These are phyloP conservation scores for Felis chaus DNA, from an alignment of 2,113 vertebrate species.

Conservation along the genomic window DNA sequence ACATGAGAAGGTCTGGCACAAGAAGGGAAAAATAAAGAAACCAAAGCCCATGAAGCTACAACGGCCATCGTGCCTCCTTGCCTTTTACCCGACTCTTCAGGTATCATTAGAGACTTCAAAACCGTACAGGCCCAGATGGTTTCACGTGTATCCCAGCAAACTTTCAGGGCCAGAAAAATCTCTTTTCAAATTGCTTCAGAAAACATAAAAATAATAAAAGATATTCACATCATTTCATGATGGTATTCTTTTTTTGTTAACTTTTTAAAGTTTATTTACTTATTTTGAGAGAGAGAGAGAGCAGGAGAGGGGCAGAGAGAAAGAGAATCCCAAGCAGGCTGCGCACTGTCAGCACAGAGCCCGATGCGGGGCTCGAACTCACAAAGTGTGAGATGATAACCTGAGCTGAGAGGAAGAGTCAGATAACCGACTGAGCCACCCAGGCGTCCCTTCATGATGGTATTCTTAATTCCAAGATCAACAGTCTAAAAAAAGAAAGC, in stretches of 20 bases:
- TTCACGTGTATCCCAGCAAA: background rate
- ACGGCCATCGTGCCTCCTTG: no score
- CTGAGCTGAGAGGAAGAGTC: no score
- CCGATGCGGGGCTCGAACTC: no score
- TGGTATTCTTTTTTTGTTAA: background rate
- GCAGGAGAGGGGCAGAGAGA: no score
- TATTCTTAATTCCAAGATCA: background rate
- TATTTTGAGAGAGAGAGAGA: no score
- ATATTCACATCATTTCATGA: background rate
- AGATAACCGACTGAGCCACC: no score
- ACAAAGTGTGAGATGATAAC: no score
- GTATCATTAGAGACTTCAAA: no score
- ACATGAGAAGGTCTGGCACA: background rate
- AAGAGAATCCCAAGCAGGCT: no score
- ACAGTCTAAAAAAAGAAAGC: background rate
- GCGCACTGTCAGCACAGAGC: no score
- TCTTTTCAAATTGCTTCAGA: background rate
- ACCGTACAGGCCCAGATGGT: background rate
- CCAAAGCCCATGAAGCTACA: background rate
- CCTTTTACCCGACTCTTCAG: background rate
- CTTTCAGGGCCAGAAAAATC: background rate
- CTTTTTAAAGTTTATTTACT: no score
- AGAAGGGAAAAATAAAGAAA: background rate
- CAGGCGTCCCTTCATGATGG: no score
- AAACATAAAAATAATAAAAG: background rate